Base-by-base conservation (phyloP, 2,113 vertebrate genomes). In the Anarhynchus alexandrinus region DNA sequence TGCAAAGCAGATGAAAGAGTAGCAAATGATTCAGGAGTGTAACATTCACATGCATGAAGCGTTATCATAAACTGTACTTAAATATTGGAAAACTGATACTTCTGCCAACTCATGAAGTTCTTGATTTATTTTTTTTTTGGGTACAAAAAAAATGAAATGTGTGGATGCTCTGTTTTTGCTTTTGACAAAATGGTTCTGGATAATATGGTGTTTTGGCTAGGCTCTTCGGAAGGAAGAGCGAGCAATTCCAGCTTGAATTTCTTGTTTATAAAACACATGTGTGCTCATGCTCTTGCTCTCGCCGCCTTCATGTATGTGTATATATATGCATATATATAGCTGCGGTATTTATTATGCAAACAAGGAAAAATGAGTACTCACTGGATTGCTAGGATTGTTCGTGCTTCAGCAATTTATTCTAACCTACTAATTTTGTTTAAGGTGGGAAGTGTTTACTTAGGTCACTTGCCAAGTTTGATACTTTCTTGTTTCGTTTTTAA, bases 191-290 rank as follows among this genome's bases (percentile, higher is more conserved):
- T 10, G 21, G 21, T 27, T 51, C 25, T 79, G 82, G 29, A 4
- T 58, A 6, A 27, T 9, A 1, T 1, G 16, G 36, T 76, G 71
- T 69, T 94, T 66, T 73, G 79, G 61, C 66, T 32, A 0, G 23
- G 54, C 43, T 3, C 80, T 77, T 43, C 1, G 3, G 30, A 51
- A 70, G 71, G 71, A 86, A 90, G 79, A 87, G 57, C 43, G 69
- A 65, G 82, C 69, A 49, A 95, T 96, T 78, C 73, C 71, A 66
- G 86, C 90, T 74, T 79, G 89, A 62, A 43, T 82, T 93, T 93
- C 82, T 67, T 85, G 64, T 89, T 84, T 67, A n/a, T 67, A n/a
- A 79, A 82, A 38, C 59, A 59, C 27, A 2, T 52, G 40, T 69
- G 62, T 88, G 43, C 59, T 62, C 32, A 2, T 45, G 43, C 29